phyloP scores from a whole-genome alignment of 2,797 vertebrate genomes.

The Hydrolagus colliei region DNA sequence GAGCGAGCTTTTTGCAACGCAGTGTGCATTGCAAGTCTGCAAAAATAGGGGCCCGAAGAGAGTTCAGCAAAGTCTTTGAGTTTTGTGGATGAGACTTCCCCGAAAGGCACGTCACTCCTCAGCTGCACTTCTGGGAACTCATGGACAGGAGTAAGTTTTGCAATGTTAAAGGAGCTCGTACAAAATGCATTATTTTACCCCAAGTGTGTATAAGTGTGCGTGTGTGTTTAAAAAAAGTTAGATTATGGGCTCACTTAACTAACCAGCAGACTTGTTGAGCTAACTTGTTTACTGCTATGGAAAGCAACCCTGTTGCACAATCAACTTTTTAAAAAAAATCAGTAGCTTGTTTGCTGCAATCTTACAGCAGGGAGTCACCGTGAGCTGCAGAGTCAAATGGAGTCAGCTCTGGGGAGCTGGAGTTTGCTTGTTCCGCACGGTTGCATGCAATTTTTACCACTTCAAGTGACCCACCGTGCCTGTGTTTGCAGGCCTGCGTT shows the following conservation, averaged over 20 bases:
- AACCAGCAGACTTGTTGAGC: background rate
- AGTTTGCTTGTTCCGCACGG: background rate
- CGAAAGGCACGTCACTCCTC: conserved; percentile 36
- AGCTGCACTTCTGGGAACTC: conserved; percentile 51
- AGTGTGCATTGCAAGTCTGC: conserved; percentile 21
- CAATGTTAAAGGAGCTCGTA: conserved; percentile 36
- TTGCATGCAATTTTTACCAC: background rate
- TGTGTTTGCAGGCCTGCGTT: too few species aligned
- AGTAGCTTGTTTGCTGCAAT: conserved; percentile 23
- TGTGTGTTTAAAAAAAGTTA: too few species aligned
- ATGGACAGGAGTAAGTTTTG: conserved; percentile 56
- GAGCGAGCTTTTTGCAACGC: background rate
- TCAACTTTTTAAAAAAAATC: background rate
- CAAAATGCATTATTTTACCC: background rate
- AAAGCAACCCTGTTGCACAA: conserved; percentile 13
- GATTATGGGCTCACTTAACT: background rate
- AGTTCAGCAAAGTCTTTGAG: conserved; percentile 19
- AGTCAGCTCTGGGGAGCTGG: background rate
- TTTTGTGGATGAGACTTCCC: conserved; percentile 35
- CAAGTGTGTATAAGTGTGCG: background rate
- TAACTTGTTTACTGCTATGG: conserved; percentile 8
- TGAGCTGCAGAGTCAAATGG: conserved; percentile 11
- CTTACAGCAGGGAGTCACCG: conserved; percentile 22
- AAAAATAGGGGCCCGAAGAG: conserved; percentile 4
- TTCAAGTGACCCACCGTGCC: background rate